These are phyloP conservation scores for Syngnathus rostellatus DNA, from an alignment of 2,797 vertebrate genomes.

Conservation along the genomic window DNA sequence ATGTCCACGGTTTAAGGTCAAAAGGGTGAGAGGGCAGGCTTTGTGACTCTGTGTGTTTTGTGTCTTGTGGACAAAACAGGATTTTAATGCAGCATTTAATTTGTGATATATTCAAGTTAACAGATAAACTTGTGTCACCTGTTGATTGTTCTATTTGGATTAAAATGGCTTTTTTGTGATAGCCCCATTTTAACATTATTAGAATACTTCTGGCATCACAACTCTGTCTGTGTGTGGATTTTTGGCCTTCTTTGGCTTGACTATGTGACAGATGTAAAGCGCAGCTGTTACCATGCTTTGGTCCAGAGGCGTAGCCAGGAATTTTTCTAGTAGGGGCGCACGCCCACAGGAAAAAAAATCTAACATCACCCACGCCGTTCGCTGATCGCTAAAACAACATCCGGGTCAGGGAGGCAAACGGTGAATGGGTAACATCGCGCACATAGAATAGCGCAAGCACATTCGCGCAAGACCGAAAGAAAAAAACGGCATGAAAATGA, in stretches of 20 bases:
- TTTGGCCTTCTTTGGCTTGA: conserved; percentile 45
- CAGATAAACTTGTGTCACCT: not conserved
- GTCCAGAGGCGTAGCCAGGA: not conserved
- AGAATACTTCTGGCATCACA: not conserved
- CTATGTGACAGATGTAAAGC: conserved; percentile 41
- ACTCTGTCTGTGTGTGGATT: conserved; percentile 35
- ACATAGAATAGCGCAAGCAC: no score
- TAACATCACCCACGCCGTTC: no score
- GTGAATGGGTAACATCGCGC: no score
- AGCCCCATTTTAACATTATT: not conserved
- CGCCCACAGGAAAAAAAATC: no score
- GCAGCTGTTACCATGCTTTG: conserved; percentile 55
- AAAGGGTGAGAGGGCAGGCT: conserved; percentile 47
- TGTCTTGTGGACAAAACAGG: conserved; percentile 6
- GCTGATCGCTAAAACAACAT: no score
- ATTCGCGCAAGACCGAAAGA: no score
- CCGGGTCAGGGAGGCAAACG: no score
- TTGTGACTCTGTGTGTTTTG: conserved; percentile 11
- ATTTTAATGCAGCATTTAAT: not conserved
- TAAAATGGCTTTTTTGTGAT: not conserved
- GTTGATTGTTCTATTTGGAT: not conserved
- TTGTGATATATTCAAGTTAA: not conserved
- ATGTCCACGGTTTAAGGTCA: conserved; percentile 64
- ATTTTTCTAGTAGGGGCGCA: no score
- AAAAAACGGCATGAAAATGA: no score